Evolutionary conservation across 2,113 vertebrate genomes (phyloP).

Genomic region (Aythya baeri): DNA sequence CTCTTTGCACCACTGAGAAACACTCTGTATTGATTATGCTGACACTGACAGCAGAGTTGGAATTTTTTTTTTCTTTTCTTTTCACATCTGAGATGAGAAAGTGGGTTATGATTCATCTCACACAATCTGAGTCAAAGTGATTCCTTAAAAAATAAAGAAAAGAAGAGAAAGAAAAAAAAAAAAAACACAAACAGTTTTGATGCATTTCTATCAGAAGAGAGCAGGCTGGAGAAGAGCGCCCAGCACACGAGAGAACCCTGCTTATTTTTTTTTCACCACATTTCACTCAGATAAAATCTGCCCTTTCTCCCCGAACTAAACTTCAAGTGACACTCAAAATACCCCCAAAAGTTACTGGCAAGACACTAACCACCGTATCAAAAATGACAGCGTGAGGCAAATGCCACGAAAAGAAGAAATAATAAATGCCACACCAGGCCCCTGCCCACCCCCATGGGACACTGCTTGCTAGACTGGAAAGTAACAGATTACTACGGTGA

Average conservation of each 20-base stretch:
- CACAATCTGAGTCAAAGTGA: slow-evolving; percentile 78
- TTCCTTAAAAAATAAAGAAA: slow-evolving; percentile 44
- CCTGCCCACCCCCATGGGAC: not conserved
- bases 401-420: slow-evolving; percentile 17
- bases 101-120: slow-evolving; percentile 80
- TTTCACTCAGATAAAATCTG: slow-evolving; percentile 71
- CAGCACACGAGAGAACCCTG: slow-evolving; percentile 61
- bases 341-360: slow-evolving; percentile 46
- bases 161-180: not conserved
- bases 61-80: slow-evolving; percentile 39
- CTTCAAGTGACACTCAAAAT: slow-evolving; percentile 62
- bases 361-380: slow-evolving; percentile 16
- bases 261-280: slow-evolving; percentile 48
- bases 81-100: slow-evolving; percentile 73
- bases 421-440: not conserved
- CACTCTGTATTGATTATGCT: slow-evolving; percentile 69
- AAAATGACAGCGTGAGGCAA: slow-evolving; percentile 38
- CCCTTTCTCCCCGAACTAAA: slow-evolving; percentile 22
- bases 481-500: slow-evolving; percentile 15
- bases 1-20: slow-evolving; percentile 53
- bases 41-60: slow-evolving; percentile 62
- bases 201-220: slow-evolving; percentile 71
- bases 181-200: slow-evolving; percentile 49
- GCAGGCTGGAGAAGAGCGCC: slow-evolving; percentile 64
- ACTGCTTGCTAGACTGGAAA: not conserved